Base-by-base conservation (phyloP, 2,888 invertebrate species). In the Microctonus hyperodae region DNA sequence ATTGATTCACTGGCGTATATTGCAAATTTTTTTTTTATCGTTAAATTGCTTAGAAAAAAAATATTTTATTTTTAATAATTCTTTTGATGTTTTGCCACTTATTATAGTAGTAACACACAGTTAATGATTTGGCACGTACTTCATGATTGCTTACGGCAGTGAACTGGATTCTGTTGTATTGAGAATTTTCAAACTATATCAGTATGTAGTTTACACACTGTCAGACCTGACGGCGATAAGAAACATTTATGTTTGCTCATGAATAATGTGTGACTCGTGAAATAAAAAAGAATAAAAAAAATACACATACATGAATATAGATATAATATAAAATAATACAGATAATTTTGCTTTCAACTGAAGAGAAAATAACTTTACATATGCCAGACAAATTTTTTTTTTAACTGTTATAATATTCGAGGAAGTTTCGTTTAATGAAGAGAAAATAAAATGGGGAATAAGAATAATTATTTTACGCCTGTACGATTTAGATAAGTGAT, bases 201-300 rank as follows among this genome's bases (percentile, higher is more conserved):
- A 50, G 48, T 48, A 48, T 44, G 20, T 37, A 37, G 57, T 57
- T 58, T 25, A 23, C 35, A 40, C 35, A 59, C 37, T 53, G 37
- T 35, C 37, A 40, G 6, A 40, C 63, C 20, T 37, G 35, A 22
- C 63, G 40, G 37, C 40, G 63, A 63, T 63, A 63, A 63, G 55
- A 63, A 63, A 63, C 25, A 63, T 63, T 25, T 60, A 55, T 55
- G 51, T 62, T 51, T 62, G 55, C 40, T 23, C 44, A 55, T 53
- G 55, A 63, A 55, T 63, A 40, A 55, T 35, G 37, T 63, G 55
- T 63, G 53, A 28, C 25, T 37, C 37, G 40, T 25, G 23, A 16
- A 10, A 20, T 13, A 16, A 63, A 53, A 37, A 53, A 44, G 33
- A 55, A 31, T 28, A 25, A 48, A 28, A 6, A n/a, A n/a, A n/a